phyloP scores from a whole-genome alignment of 1,140 invertebrate species.

The Drosophila saltans region DNA sequence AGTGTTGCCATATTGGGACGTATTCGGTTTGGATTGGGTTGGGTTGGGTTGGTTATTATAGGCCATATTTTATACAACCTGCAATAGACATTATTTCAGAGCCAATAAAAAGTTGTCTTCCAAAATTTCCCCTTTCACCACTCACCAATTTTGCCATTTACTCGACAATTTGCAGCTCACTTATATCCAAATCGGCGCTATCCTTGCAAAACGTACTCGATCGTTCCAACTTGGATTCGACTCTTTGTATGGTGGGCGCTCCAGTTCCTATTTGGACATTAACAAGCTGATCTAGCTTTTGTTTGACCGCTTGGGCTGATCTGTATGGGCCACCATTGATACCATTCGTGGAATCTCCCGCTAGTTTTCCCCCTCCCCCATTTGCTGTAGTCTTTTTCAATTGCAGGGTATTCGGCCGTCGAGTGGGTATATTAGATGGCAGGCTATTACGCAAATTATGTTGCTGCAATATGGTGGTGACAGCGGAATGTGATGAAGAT shows the following conservation, averaged over 20 bases:
- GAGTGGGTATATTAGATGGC: slow-evolving; percentile 77
- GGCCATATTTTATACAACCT: slow-evolving; percentile 68
- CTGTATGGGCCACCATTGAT: slow-evolving; percentile 55
- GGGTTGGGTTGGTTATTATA: slow-evolving; percentile 26
- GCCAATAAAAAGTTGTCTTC: background rate
- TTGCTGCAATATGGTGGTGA: slow-evolving; percentile 68
- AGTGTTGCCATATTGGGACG: slow-evolving; percentile 79
- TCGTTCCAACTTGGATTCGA: slow-evolving; percentile 79
- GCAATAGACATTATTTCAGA: slow-evolving; percentile 4
- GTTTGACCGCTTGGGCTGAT: slow-evolving; percentile 68
- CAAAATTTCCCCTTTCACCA: background rate
- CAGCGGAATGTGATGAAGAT: slow-evolving; percentile 78
- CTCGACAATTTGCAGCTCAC: slow-evolving; percentile 80
- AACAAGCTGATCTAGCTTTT: slow-evolving; percentile 77
- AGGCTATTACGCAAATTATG: slow-evolving; percentile 70
- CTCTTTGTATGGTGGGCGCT: slow-evolving; percentile 41
- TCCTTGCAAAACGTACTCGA: slow-evolving; percentile 83
- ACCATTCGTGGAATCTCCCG: slow-evolving; percentile 25
- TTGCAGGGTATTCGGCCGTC: slow-evolving; percentile 79
- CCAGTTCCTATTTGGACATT: slow-evolving; percentile 49
- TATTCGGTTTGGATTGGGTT: slow-evolving; percentile 51
- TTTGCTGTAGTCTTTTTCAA: slow-evolving; percentile 74
- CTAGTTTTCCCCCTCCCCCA: slow-evolving; percentile 26
- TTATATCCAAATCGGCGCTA: slow-evolving; percentile 69
- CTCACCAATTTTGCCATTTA: slow-evolving; percentile 34